Conservation (phyloP, 2,888 invertebrate species). For the Andrena trimmerana region DNA sequence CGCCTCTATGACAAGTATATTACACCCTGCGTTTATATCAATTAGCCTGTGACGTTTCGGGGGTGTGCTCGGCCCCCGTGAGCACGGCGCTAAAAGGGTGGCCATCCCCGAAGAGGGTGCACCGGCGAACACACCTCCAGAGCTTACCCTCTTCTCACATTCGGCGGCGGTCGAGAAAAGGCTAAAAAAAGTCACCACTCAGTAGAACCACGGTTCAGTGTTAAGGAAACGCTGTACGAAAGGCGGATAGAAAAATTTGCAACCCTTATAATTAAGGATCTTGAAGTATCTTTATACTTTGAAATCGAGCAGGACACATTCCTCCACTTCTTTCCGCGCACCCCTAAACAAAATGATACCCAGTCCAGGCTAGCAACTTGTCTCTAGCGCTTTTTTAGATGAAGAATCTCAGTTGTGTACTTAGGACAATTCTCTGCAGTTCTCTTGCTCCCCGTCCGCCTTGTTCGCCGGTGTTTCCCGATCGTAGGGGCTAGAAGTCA, state of each 20-base stretch:
- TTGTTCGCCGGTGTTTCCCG: conserved; percentile 23
- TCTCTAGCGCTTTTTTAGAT: conserved; percentile 27
- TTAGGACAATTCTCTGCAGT: conserved; percentile 57
- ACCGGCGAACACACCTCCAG: conserved; percentile 62
- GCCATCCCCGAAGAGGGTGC: conserved; percentile 60
- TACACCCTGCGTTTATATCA: conserved; percentile 84
- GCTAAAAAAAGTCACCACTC: neutral
- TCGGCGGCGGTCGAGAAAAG: neutral
- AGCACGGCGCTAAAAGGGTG: conserved; percentile 76
- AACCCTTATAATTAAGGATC: too few relatives aligned
- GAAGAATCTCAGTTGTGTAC: conserved; percentile 56
- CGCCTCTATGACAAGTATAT: conserved; percentile 84
- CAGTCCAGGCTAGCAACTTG: too few relatives aligned
- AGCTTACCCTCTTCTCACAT: conserved; percentile 34
- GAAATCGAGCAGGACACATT: too few relatives aligned
- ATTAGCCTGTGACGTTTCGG: conserved; percentile 84
- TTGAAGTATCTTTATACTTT: too few relatives aligned
- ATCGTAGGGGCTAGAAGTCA: conserved; percentile 48
- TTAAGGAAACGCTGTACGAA: too few relatives aligned
- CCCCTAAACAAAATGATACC: too few relatives aligned
- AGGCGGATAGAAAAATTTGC: too few relatives aligned
- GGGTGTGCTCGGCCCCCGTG: conserved; percentile 74
- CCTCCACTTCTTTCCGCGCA: too few relatives aligned
- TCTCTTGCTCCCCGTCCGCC: conserved; percentile 23
- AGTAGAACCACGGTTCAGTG: too few relatives aligned